Conservation (phyloP, 2,113 vertebrate genomes). For the Phocoena phocoena region DNA sequence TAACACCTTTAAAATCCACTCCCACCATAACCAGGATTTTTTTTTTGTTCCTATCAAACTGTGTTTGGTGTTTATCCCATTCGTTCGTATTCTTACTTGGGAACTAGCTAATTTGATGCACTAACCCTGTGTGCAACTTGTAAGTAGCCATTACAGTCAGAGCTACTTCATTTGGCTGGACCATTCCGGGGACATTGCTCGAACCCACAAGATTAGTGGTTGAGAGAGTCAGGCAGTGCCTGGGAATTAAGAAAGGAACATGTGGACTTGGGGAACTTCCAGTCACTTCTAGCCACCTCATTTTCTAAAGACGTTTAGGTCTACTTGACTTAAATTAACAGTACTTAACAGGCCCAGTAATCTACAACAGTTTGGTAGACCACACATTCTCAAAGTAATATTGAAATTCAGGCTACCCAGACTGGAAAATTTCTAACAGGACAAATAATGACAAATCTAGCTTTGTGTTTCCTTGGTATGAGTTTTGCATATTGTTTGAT, state of each 20-base stretch:
- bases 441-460: neutral
- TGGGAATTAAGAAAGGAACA: neutral
- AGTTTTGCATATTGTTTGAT: neutral
- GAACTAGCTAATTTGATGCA: neutral
- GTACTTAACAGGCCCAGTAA: neutral
- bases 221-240: neutral
- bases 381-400: neutral
- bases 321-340: neutral
- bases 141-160: neutral
- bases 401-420: neutral
- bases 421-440: neutral
- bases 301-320: neutral
- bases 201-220: neutral
- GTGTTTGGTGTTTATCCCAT: fast-evolving
- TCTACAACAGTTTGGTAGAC: neutral
- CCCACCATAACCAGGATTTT: neutral
- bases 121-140: fast-evolving
- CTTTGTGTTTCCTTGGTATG: neutral
- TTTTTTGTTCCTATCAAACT: fast-evolving
- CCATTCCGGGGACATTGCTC: neutral
- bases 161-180: neutral
- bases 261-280: neutral
- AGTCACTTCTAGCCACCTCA: neutral
- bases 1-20: neutral
- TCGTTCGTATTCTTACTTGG: neutral